Conservation (phyloP, 2,797 vertebrate species). For the Tokudaia muenninki region DNA sequence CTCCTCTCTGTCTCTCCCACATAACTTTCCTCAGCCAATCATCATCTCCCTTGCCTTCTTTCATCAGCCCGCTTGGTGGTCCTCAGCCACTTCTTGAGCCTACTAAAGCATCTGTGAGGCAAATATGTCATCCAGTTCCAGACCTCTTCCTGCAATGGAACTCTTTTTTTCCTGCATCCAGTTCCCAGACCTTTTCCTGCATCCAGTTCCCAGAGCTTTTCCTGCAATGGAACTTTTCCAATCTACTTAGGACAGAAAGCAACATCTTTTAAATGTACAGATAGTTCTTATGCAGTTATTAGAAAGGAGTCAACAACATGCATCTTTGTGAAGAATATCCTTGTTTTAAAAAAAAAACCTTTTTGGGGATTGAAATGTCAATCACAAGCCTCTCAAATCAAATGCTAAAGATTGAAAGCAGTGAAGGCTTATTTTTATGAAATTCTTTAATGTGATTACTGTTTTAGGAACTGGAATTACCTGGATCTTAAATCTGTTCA, state of each 20-base stretch:
- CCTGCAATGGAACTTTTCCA: not conserved
- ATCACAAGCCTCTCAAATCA: not conserved
- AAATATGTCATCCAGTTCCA: not conserved
- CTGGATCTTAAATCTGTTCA: not conserved
- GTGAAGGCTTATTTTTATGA: not conserved
- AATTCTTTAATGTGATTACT: conserved; percentile 11
- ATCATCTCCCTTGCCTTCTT: not conserved
- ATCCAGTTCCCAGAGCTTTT: not conserved
- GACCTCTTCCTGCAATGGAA: not conserved
- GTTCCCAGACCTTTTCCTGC: not conserved
- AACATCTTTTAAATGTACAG: not conserved
- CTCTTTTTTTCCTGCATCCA: not conserved
- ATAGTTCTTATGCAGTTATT: conserved; percentile 1
- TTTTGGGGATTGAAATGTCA: not conserved
- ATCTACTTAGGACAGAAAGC: not conserved
- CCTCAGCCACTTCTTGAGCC: not conserved
- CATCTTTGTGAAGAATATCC: not conserved
- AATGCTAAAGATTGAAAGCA: not conserved
- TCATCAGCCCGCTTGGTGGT: not conserved
- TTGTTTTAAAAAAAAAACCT: not conserved
- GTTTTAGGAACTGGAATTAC: conserved; percentile 4
- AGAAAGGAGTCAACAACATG: not conserved
- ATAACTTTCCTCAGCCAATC: not conserved
- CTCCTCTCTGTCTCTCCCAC: not conserved
- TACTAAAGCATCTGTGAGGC: not conserved